phyloP scores from a whole-genome alignment of 2,113 vertebrate genomes.

The Phaethon lepturus region DNA sequence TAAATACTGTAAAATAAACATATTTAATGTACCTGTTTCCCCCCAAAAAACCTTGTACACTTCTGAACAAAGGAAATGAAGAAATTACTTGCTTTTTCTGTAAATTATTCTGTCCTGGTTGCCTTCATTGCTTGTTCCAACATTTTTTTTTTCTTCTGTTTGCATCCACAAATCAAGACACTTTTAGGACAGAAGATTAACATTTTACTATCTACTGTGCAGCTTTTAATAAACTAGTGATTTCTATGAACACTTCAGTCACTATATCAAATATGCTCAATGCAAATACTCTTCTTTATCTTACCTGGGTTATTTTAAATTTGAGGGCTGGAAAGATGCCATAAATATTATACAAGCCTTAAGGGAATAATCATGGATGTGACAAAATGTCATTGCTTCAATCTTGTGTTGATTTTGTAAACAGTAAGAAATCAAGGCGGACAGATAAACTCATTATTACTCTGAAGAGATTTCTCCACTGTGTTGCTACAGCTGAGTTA shows the following conservation, averaged over 20 bases:
- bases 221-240: neutral
- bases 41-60: accelerated
- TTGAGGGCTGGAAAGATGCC: neutral
- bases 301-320: neutral
- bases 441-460: neutral
- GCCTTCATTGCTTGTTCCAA: neutral
- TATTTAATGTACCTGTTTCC: neutral
- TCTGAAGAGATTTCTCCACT: neutral
- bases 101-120: neutral
- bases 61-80: neutral
- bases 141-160: neutral
- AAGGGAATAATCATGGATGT: neutral
- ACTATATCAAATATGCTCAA: neutral
- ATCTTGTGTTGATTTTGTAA: neutral
- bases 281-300: neutral
- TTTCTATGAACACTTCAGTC: neutral
- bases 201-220: neutral
- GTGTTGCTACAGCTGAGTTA: neutral
- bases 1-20: neutral
- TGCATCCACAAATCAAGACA: neutral
- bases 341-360: neutral
- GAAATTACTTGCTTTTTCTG: neutral
- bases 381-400: neutral
- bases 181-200: neutral
- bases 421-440: neutral